These are phyloP conservation scores for Andricus grossulariae DNA, from an alignment of 1,140 invertebrate genomes.

Conservation along the genomic window DNA sequence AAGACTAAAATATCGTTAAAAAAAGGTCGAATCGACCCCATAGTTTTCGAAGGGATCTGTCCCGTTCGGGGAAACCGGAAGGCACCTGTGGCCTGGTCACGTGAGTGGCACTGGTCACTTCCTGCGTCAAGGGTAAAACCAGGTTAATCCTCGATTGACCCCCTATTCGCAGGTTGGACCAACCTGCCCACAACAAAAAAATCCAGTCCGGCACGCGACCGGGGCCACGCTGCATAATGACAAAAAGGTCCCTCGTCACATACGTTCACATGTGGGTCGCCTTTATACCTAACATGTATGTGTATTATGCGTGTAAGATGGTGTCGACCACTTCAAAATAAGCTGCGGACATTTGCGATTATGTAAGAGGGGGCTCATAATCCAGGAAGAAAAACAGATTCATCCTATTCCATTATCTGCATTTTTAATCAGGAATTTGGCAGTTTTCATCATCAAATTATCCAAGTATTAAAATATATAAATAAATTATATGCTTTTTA, in stretches of 20 bases:
- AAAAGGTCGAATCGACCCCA: slow-evolving; percentile 29
- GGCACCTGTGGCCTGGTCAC: slow-evolving; percentile 25
- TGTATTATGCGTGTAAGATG: not conserved
- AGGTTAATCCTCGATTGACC: slow-evolving; percentile 39
- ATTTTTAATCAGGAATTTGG: too few relatives aligned
- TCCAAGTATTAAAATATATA: too few relatives aligned
- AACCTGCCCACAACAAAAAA: slow-evolving; percentile 36
- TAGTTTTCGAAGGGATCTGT: slow-evolving; percentile 26
- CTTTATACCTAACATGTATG: not conserved
- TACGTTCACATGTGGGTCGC: slow-evolving; percentile 40
- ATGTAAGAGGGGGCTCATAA: not conserved
- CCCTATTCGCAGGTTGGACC: slow-evolving; percentile 35
- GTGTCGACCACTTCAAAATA: not conserved
- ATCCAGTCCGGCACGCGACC: slow-evolving; percentile 40
- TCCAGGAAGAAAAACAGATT: not conserved
- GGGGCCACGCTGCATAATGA: slow-evolving; percentile 32
- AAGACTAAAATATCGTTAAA: slow-evolving; percentile 32
- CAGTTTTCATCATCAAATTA: too few relatives aligned
- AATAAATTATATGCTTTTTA: too few relatives aligned
- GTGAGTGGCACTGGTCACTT: slow-evolving; percentile 35
- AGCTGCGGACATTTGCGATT: slow-evolving; percentile 4
- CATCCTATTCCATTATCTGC: too few relatives aligned
- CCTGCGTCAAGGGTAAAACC: slow-evolving; percentile 37
- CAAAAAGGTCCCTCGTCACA: slow-evolving; percentile 43
- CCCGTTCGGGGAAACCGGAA: slow-evolving; percentile 27